Conservation (phyloP, 2,113 vertebrate species). For the Astur gentilis region DNA sequence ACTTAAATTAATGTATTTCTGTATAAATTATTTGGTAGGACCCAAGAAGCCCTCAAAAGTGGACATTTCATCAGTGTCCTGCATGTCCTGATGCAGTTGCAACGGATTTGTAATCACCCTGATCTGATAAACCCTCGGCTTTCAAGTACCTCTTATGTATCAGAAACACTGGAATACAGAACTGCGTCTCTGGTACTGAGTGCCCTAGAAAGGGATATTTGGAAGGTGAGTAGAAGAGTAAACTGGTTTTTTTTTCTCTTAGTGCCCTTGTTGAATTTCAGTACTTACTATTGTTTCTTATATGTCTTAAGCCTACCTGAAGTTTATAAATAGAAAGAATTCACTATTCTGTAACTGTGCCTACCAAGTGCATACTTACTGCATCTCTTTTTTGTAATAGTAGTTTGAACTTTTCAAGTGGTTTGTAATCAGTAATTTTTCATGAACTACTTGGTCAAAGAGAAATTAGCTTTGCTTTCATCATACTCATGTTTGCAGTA, state of each 20-base stretch:
- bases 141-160: slow-evolving; percentile 76
- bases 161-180: slow-evolving; percentile 77
- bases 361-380: neutral
- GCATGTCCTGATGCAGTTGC: slow-evolving; percentile 89
- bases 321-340: neutral
- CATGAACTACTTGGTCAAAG: neutral
- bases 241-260: neutral
- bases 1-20: neutral
- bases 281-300: neutral
- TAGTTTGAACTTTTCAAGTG: neutral
- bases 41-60: slow-evolving; percentile 89
- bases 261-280: neutral
- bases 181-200: slow-evolving; percentile 83
- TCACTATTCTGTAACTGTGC: neutral
- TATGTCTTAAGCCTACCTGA: neutral
- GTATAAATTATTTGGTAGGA: slow-evolving; percentile 52
- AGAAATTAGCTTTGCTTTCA: neutral
- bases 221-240: slow-evolving; percentile 73
- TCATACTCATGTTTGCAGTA: neutral
- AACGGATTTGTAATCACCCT: slow-evolving; percentile 91
- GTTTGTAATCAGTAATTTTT: neutral
- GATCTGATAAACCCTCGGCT: slow-evolving; percentile 84
- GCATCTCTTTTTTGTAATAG: neutral
- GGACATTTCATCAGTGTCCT: slow-evolving; percentile 93
- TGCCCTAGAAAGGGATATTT: slow-evolving; percentile 74